Percentiles rank a stretch among this genome's conserved stretches.
Conservation (phyloP, 2,888 invertebrate species). For the Lasioglossum vierecki region DNA sequence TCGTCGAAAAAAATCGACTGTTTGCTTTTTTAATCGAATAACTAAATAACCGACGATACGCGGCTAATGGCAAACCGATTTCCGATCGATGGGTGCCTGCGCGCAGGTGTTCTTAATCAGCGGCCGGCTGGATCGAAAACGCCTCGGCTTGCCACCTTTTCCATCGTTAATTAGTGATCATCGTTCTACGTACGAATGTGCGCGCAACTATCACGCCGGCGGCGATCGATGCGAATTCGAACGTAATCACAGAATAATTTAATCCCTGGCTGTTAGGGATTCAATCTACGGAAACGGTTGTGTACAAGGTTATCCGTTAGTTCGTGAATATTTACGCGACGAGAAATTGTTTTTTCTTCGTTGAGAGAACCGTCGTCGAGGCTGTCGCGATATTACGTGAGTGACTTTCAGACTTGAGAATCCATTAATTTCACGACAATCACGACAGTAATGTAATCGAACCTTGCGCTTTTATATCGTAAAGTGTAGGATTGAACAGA, state of each 20-base stretch:
- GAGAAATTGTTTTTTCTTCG: neutral
- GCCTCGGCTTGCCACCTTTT: neutral
- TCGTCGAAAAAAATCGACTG: neutral
- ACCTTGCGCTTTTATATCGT: neutral
- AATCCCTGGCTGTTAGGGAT: neutral
- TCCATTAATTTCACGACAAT: neutral
- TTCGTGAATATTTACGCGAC: neutral
- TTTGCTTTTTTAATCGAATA: constrained; percentile 17
- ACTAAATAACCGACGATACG: constrained; percentile 2
- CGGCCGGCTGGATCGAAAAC: neutral
- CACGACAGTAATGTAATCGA: neutral
- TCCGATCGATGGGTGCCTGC: constrained; percentile 40
- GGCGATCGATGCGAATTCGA: neutral
- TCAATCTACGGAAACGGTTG: neutral
- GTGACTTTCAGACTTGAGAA: neutral
- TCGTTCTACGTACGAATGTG: neutral
- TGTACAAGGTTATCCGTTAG: neutral
- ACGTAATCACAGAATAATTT: constrained; percentile 5
- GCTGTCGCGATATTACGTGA: neutral
- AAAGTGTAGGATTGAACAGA: neutral
- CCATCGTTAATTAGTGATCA: constrained; percentile 4
- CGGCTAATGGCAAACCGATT: constrained; percentile 42
- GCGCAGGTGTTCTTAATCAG: constrained; percentile 35
- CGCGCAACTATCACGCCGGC: neutral
- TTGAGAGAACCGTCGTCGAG: neutral